Base-by-base conservation (phyloP, 2,113 vertebrate genomes). In the Callocephalon fimbriatum region DNA sequence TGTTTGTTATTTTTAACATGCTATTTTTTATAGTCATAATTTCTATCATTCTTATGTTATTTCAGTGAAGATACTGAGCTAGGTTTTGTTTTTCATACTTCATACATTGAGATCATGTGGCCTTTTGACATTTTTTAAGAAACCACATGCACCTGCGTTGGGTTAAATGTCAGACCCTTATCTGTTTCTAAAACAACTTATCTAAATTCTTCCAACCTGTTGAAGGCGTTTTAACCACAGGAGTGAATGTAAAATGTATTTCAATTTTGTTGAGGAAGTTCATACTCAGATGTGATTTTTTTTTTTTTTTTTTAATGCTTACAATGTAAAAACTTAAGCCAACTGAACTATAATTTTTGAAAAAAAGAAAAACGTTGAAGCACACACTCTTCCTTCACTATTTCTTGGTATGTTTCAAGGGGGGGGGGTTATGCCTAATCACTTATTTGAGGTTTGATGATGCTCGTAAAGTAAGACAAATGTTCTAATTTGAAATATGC, bases 131-230 rank as follows among this genome's bases (percentile, higher is more conserved):
- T 99, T 98, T 98, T 98, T 98, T 97, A 98, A 98, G 97, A 99
- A 99, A 99, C 98, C 99, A 98, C 98, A 98, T 92, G 98, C 99
- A 99, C 99, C 99, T 99, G 99, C 98, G 94, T 96, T 97, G 98
- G 97, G 98, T 98, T 98, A 99, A 99, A 99, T 99, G 99, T 99
- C 99, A 99, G 97, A 90, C 96, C 97, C 93, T 98, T 98, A 98
- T 98, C 98, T 98, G 81, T 96, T 76, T 76, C 97, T 98, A 93
- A 98, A 98, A 97, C 96, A 97, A 97, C 95, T 97, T 87, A 97
- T 97, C 98, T 97, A 74, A 96, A 95, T 97, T 97, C 97, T 98
- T 97, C 98, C 97, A 98, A 95, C 97, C 92, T 78, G 92, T 93
- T 77, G 95, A 95, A 98, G 93, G 95, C 95, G 97, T 97, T 96